A percentile compares a stretch with the other conserved stretches of the same genome.
These are phyloP conservation scores for Magallana nippona DNA, from an alignment of 2,888 invertebrate genomes.

Conservation along the genomic window DNA sequence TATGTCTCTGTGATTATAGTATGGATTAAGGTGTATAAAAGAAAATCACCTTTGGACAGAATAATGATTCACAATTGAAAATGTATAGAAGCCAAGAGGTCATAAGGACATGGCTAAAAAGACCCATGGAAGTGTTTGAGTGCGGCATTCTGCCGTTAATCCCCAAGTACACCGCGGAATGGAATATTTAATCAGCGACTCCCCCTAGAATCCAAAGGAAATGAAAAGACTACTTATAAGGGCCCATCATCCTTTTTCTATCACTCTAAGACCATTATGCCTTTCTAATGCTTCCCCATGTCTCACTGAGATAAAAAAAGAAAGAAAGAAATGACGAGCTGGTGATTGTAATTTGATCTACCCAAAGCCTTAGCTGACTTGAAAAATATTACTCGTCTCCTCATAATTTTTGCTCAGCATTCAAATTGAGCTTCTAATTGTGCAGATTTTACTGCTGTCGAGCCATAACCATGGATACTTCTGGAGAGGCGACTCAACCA, in stretches of 20 bases:
- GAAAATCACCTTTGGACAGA: constrained; percentile 28
- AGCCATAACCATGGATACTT: constrained; percentile 30
- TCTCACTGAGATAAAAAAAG: constrained; percentile 24
- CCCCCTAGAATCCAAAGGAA: constrained; percentile 29
- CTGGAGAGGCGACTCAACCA: neutral
- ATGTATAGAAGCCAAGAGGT: constrained; percentile 30
- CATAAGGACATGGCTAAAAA: constrained; percentile 30
- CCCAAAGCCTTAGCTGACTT: constrained; percentile 25
- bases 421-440: constrained; percentile 31
- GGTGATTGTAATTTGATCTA: constrained; percentile 15
- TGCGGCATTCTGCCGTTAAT: constrained; percentile 1
- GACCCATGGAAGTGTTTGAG: neutral
- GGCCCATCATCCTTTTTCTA: constrained; percentile 24
- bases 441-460: constrained; percentile 19
- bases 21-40: constrained; percentile 24
- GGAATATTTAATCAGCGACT: constrained; percentile 30
- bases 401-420: constrained; percentile 27
- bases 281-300: constrained; percentile 29
- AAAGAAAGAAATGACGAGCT: neutral
- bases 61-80: constrained; percentile 31
- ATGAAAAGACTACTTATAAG: constrained; percentile 32
- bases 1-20: constrained; percentile 10
- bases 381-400: constrained; percentile 29
- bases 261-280: constrained; percentile 26
- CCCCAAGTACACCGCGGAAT: neutral